Conservation (phyloP, 2,888 invertebrate species). For the Spialia ferax region DNA sequence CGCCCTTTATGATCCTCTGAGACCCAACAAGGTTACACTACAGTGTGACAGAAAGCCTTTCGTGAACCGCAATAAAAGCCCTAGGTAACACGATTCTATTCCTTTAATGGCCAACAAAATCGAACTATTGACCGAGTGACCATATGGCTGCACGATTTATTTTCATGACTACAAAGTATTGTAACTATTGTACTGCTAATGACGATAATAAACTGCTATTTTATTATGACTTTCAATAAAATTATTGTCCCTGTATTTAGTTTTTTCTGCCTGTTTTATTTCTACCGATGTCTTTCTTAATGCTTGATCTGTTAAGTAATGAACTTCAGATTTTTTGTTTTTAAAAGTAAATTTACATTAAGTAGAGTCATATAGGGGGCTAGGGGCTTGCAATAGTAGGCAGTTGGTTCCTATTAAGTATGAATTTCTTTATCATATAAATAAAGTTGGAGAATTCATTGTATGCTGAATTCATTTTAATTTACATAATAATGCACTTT, state of each 20-base stretch:
- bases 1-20: neutral
- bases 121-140: conserved; percentile 37
- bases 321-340: too few species aligned
- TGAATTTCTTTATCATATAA: too few species aligned
- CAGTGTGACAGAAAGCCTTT: neutral
- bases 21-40: neutral
- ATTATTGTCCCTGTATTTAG: neutral
- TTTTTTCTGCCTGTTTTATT: too few species aligned
- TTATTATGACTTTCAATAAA: neutral
- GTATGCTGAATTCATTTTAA: too few species aligned
- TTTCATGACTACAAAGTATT: neutral
- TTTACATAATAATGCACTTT: too few species aligned
- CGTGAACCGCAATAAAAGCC: conserved; percentile 7
- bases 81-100: conserved; percentile 16
- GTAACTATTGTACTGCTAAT: neutral
- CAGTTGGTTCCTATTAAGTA: too few species aligned
- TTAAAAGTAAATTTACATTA: too few species aligned
- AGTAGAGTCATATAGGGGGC: too few species aligned
- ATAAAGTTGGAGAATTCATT: too few species aligned
- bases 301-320: too few species aligned
- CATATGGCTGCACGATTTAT: conserved; percentile 20
- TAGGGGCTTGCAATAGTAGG: too few species aligned
- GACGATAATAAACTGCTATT: neutral
- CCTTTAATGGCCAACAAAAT: conserved; percentile 42
- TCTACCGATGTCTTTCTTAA: too few species aligned